Conservation (phyloP, 2,888 invertebrate species). For the Auanema freiburgensis region DNA sequence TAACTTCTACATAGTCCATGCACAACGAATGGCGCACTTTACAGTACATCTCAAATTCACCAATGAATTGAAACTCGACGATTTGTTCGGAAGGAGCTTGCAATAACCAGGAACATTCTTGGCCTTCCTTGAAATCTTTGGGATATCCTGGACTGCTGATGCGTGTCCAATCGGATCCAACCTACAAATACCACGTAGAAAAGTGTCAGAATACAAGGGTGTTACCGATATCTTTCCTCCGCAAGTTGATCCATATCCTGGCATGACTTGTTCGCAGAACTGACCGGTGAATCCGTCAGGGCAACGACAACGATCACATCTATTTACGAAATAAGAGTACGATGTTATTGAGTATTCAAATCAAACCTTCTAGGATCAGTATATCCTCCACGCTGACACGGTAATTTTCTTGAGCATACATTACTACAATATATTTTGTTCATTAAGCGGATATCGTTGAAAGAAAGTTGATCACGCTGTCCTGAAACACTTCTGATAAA, state of each 20-base stretch:
- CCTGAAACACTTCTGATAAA: constrained; percentile 24
- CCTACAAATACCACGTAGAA: neutral
- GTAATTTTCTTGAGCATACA: constrained; percentile 52
- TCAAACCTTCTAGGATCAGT: constrained; percentile 61
- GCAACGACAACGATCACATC: constrained; percentile 62
- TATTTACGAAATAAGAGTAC: constrained; percentile 4
- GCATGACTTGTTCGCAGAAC: constrained; percentile 62
- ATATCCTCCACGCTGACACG: constrained; percentile 64
- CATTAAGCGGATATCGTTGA: constrained; percentile 65
- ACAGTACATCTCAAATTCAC: constrained; percentile 65
- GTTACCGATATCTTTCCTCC: constrained; percentile 56
- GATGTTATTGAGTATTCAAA: no score
- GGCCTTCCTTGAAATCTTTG: constrained; percentile 60
- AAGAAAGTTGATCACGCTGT: constrained; percentile 63
- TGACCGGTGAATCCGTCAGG: constrained; percentile 65
- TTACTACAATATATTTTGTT: constrained; percentile 62
- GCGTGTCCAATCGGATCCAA: constrained; percentile 42
- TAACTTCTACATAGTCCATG: constrained; percentile 65
- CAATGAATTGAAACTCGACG: constrained; percentile 63
- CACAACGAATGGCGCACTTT: constrained; percentile 63
- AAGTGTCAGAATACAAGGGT: neutral
- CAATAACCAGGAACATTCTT: constrained; percentile 64
- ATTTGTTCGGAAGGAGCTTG: constrained; percentile 59
- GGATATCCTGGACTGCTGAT: constrained; percentile 63
- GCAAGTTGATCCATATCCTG: constrained; percentile 63